Evolutionary conservation across 2,888 invertebrate genomes (phyloP), one percentile per base, ranked within the genome.

Genomic region (Cataglyphis livida): DNA sequence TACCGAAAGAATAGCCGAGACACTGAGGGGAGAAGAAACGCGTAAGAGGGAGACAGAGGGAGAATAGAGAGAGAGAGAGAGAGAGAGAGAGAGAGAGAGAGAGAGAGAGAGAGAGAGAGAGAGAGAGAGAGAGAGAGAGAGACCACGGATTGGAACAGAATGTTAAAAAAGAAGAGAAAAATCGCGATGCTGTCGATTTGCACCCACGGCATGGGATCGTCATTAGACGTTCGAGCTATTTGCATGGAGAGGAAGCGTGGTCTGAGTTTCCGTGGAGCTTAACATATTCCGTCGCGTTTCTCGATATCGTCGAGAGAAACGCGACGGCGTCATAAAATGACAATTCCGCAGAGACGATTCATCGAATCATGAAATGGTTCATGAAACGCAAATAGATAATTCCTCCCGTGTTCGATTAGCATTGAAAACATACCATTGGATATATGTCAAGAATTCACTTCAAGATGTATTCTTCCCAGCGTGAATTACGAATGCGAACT

Each of bases 211-310:
- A 88, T 90, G 87, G 89, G 89, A 91, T 90, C 91, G 91, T 93
- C 93, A 92, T 94, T 93, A 93, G 92, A 92, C 89, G 87, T 86
- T 86, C 82, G 82, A 85, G 84, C 83, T 81, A 92, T 93, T 93
- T 93, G 92, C 92, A 93, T 93, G 83, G 84, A 86, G 88, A 93
- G 92, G 91, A 92, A 92, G 84, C 85, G 89, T 85, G 88, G 87
- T 88, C 76, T 84, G 90, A 86, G 90, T 89, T 90, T 91, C 89
- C 90, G 89, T 86, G 89, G 85, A 87, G 79, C 91, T 93, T 91
- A 92, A 90, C 91, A 91, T 92, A 93, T 93, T 92, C 90, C 87
- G 71, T 82, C 86, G 48, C 35, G 84, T 86, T 82, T 84, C 86
- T 81, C 78, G 86, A 84, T 84, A 89, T 44, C 87, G 90, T 88